phyloP scores from a whole-genome alignment of 2,888 invertebrate genomes.

The Iphiclides podalirius region DNA sequence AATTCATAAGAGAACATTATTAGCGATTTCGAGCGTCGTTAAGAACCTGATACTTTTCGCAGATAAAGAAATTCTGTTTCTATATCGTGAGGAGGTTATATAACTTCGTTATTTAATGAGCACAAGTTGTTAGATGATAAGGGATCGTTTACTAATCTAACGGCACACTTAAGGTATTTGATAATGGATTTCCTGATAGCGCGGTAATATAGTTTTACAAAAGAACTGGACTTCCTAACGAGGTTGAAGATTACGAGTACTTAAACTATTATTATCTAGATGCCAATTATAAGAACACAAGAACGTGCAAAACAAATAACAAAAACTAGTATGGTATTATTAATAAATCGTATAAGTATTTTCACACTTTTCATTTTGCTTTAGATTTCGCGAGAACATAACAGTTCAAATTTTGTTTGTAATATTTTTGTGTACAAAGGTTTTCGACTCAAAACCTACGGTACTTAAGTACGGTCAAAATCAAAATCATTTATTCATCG shows the following conservation, averaged over 20 bases:
- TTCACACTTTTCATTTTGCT: too few species aligned
- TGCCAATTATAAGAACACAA: background rate
- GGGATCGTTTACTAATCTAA: constrained; percentile 16
- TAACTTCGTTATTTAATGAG: constrained; percentile 11
- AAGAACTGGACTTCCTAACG: background rate
- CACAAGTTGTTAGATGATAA: constrained; percentile 5
- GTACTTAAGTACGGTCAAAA: too few species aligned
- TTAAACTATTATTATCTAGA: constrained; percentile 3
- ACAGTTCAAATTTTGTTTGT: too few species aligned
- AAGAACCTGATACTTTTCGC: too few species aligned
- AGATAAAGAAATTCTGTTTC: too few species aligned
- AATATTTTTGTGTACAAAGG: constrained; percentile 1
- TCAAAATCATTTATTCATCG: too few species aligned
- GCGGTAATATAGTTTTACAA: constrained; percentile 9
- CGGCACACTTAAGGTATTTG: constrained; percentile 15
- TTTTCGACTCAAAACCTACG: too few species aligned
- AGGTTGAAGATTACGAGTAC: constrained; percentile 6
- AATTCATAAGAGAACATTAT: too few species aligned
- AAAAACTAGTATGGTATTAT: too few species aligned
- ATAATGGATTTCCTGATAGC: constrained; percentile 19
- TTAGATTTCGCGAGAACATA: too few species aligned
- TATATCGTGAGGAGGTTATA: background rate
- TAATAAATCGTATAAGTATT: too few species aligned
- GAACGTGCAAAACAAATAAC: background rate
- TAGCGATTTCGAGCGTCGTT: too few species aligned